These are phyloP conservation scores for Mastomys natalensis DNA, from an alignment of 2,113 vertebrate species.

Conservation along the genomic window DNA sequence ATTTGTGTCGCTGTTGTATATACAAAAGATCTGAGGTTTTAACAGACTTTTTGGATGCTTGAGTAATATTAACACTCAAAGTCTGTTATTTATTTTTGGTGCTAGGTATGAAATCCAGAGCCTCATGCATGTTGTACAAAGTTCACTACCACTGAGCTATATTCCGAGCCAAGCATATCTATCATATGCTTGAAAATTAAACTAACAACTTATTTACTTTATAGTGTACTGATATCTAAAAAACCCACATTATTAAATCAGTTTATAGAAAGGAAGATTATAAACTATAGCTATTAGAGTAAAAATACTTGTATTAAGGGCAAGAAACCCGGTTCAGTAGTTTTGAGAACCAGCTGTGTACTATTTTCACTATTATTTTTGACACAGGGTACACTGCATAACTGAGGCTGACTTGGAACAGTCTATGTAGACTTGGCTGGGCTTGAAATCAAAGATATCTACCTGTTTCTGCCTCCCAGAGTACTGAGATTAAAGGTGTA, in stretches of 20 bases:
- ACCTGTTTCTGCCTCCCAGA: not conserved
- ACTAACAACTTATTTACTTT: not conserved
- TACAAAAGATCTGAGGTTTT: not conserved
- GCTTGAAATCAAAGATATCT: not conserved
- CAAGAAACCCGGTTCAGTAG: not conserved
- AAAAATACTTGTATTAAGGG: not conserved
- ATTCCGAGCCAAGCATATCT: not conserved
- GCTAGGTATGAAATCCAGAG: not conserved
- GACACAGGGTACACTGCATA: not conserved
- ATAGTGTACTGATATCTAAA: not conserved
- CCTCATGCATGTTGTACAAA: not conserved
- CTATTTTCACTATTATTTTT: not conserved
- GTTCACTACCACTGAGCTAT: not conserved
- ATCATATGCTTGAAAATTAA: slow-evolving; percentile 38
- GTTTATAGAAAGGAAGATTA: not conserved
- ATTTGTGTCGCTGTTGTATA: slow-evolving; percentile 9
- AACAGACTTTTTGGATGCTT: not conserved
- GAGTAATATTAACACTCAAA: not conserved
- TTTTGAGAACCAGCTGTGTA: not conserved
- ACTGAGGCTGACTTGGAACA: not conserved
- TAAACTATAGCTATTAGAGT: not conserved
- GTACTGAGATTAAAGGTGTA: not conserved
- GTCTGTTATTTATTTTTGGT: not conserved
- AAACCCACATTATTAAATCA: not conserved
- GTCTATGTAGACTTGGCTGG: not conserved